phyloP scores from a whole-genome alignment of 1,140 invertebrate genomes.

The Rhysida immarginata region DNA sequence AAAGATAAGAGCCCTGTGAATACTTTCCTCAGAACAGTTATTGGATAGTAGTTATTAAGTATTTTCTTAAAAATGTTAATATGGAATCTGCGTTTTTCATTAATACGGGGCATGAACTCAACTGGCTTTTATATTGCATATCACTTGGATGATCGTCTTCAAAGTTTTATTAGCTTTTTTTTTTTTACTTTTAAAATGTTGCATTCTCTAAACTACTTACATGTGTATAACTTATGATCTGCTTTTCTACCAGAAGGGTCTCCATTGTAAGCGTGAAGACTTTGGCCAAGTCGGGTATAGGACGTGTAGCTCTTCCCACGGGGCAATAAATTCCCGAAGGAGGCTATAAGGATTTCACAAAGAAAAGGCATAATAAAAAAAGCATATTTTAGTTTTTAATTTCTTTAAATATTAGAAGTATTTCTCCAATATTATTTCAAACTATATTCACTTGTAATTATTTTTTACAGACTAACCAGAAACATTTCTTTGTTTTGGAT shows the following conservation, averaged over 20 bases:
- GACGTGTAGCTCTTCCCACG: background rate
- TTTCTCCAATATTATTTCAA: background rate
- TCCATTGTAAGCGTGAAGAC: slow-evolving; percentile 22
- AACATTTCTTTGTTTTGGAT: background rate
- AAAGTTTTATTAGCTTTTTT: background rate
- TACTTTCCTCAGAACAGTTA: too few relatives aligned
- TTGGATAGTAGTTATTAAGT: too few relatives aligned
- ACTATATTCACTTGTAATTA: background rate
- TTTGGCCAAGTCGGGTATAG: slow-evolving; percentile 18
- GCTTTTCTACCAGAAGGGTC: slow-evolving; percentile 18
- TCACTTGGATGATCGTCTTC: too few relatives aligned
- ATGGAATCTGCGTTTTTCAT: too few relatives aligned
- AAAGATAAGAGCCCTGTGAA: too few relatives aligned
- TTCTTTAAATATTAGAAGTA: background rate
- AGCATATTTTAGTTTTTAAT: too few relatives aligned
- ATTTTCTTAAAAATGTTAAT: too few relatives aligned
- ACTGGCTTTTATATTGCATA: too few relatives aligned
- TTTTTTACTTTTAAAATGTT: background rate
- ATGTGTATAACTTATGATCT: background rate
- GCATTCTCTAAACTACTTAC: background rate
- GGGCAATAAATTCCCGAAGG: background rate
- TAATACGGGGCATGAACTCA: too few relatives aligned
- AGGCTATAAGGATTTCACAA: background rate
- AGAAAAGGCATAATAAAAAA: too few relatives aligned
- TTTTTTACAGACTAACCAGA: background rate